Conservation (phyloP, 2,113 vertebrate genomes). For the Reinhardtius hippoglossoides region DNA sequence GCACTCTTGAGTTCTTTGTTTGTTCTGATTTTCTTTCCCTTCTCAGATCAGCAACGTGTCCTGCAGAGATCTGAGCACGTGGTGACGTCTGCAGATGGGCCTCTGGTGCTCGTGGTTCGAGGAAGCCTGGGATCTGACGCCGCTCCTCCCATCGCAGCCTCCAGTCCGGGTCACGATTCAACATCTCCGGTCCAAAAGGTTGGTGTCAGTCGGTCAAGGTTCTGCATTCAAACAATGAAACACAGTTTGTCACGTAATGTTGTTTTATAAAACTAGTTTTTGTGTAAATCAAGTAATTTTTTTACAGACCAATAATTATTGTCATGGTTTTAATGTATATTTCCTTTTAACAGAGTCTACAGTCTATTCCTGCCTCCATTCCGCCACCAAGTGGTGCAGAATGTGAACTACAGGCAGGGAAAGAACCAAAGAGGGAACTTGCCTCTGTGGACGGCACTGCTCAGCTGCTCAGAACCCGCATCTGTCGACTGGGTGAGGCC, state of each 20-base stretch:
- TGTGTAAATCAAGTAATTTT: no score
- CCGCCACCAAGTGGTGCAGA: slow-evolving; percentile 14
- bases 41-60: slow-evolving; percentile 63
- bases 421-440: slow-evolving; percentile 13
- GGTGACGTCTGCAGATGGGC: slow-evolving; percentile 9
- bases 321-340: no score
- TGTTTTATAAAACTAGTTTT: no score
- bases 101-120: slow-evolving; percentile 43
- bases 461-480: slow-evolving; percentile 1
- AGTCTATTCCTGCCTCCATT: not conserved
- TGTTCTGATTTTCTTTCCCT: not conserved
- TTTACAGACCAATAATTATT: no score
- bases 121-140: not conserved
- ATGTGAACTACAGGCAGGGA: slow-evolving; percentile 15
- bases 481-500: slow-evolving; percentile 43
- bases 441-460: slow-evolving; percentile 7
- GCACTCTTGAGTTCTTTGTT: no score
- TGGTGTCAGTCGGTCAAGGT: no score
- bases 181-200: no score
- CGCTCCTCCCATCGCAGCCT: not conserved
- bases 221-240: no score
- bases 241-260: no score
- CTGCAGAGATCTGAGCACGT: slow-evolving; percentile 42
- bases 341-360: not conserved
- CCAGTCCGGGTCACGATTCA: not conserved